Percentiles rank a stretch among this genome's conserved stretches.
phyloP scores from a whole-genome alignment of 2,797 vertebrate genomes.

The Cuniculus paca region DNA sequence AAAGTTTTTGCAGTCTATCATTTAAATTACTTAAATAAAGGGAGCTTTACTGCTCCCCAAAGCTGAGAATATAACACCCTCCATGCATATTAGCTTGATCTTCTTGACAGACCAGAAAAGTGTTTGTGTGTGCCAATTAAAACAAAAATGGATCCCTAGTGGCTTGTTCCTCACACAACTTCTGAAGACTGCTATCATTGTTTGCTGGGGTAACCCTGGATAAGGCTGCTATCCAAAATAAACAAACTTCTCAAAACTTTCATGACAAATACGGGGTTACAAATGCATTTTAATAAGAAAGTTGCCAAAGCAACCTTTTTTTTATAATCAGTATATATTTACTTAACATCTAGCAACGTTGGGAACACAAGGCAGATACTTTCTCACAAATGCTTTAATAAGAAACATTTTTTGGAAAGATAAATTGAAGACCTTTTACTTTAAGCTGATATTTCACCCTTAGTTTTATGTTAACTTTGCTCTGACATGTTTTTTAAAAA shows the following conservation, averaged over 20 bases:
- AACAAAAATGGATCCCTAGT: constrained; percentile 91
- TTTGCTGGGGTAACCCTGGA: constrained; percentile 92
- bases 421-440: constrained; percentile 89
- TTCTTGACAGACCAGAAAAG: constrained; percentile 91
- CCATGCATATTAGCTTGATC: constrained; percentile 92
- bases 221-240: constrained; percentile 91
- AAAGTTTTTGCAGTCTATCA: constrained; percentile 92
- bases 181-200: constrained; percentile 92
- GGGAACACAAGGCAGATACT: constrained; percentile 89
- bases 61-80: constrained; percentile 91
- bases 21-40: constrained; percentile 93
- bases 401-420: constrained; percentile 87
- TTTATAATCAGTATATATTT: constrained; percentile 90
- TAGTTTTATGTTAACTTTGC: constrained; percentile 86
- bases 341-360: constrained; percentile 92
- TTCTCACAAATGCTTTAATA: constrained; percentile 90
- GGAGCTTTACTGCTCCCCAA: constrained; percentile 92
- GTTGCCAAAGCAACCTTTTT: constrained; percentile 91
- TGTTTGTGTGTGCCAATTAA: constrained; percentile 91
- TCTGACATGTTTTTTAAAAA: constrained; percentile 82
- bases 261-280: constrained; percentile 91
- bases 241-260: constrained; percentile 94
- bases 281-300: constrained; percentile 93
- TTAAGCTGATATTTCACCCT: constrained; percentile 87
- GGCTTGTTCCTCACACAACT: constrained; percentile 91